Percentiles rank a stretch among this genome's conserved stretches.
phyloP scores from a whole-genome alignment of 64 coral and sea anemone species.

The Montipora efflorescens region DNA sequence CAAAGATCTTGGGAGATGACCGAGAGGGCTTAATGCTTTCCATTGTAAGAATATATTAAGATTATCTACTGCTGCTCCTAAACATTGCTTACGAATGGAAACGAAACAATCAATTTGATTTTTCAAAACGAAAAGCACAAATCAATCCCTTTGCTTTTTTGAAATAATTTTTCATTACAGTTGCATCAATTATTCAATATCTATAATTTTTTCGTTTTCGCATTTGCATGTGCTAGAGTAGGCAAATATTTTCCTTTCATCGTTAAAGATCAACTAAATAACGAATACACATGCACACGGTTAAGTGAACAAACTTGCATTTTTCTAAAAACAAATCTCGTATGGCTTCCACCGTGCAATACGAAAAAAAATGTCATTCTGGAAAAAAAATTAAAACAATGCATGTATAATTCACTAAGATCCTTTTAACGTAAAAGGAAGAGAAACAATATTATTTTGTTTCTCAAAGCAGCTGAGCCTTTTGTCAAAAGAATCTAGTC shows the following conservation, averaged over 20 bases:
- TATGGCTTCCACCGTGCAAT: background rate
- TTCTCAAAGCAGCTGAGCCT: too few species aligned
- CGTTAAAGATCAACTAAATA: background rate
- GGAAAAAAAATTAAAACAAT: too few species aligned
- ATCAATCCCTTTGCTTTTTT: background rate
- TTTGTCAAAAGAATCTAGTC: too few species aligned
- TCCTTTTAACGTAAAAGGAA: too few species aligned
- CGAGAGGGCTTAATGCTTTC: slow-evolving; percentile 3
- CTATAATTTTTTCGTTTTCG: background rate
- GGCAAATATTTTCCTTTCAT: background rate
- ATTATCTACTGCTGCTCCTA: background rate
- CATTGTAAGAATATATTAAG: background rate
- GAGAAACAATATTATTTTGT: too few species aligned
- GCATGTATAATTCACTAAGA: too few species aligned
- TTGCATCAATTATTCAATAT: slow-evolving; percentile 33
- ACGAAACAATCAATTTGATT: background rate
- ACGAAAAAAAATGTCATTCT: too few species aligned
- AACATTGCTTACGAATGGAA: background rate
- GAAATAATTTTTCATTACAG: background rate
- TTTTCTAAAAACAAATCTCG: background rate
- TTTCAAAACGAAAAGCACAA: background rate
- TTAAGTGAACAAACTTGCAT: too few species aligned
- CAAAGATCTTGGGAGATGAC: slow-evolving; percentile 10
- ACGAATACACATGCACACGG: background rate
- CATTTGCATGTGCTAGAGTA: slow-evolving; percentile 32